Base-by-base conservation (phyloP, 2,797 vertebrate species). In the Jordanella pulchra region DNA sequence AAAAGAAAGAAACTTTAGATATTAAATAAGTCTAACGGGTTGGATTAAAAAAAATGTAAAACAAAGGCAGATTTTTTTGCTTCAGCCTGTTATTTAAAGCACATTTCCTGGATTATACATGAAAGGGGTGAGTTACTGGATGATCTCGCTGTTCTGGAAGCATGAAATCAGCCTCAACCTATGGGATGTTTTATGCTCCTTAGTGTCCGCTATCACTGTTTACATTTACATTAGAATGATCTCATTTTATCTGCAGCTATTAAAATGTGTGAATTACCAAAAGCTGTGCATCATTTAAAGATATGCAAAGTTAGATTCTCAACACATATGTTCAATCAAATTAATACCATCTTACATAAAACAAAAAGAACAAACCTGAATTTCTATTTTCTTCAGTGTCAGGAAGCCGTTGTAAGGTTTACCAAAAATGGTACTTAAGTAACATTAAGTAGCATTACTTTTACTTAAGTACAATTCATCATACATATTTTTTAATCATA, bases 211-310 rank as follows among this genome's bases (percentile, higher is more conserved):
- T 87, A 78, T 90, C 85, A 82, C 74, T 81, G 74, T 72, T 72
- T 84, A n/a, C 86, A 68, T 72, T 75, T 81, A 70, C 76, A 78
- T 81, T 81, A 85, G 70, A 89, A 78, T 90, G 87, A 93, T 84
- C 73, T 92, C 87, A 93, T 73, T 91, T 91, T 93, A 94, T 94
- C 92, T 93, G 91, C 73, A 79, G 81, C 77, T 76, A 87, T 89
- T 87, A 92, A 89, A 91, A 87, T 75, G 71, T 69, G 47, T 75
- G 60, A 67, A 60, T 88, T 82, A 89, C 88, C 80, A 92, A 88
- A 87, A 85, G 73, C 63, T 53, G 54, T 65, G 85, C 74, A 76
- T 64, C 72, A 84, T 78, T 84, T 78, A 86, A 77, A 84, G 69
- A 53, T 63, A 79, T 55, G 51, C 71, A 65, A 71, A 70, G 67